These are phyloP conservation scores for Danionella dracula DNA, from an alignment of 2,797 vertebrate genomes.

Conservation along the genomic window DNA sequence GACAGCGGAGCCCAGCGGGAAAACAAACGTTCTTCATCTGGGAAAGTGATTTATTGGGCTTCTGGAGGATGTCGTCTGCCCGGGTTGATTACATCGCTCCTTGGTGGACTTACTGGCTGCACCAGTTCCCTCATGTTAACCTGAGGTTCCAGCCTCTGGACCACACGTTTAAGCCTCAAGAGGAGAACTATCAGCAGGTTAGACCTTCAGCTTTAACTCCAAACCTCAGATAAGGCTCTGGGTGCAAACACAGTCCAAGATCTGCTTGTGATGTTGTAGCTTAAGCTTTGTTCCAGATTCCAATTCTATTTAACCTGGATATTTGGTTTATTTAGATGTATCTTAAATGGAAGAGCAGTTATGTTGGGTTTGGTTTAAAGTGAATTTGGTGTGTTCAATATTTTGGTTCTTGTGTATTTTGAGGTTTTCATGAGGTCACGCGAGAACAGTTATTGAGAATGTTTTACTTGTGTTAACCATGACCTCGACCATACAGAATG, in stretches of 20 bases:
- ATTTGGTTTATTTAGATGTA: too few relatives aligned
- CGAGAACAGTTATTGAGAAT: too few relatives aligned
- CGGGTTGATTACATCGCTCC: conserved; percentile 79
- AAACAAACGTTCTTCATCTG: conserved; percentile 18
- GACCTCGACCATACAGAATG: too few relatives aligned
- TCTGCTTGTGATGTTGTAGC: too few relatives aligned
- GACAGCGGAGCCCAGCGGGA: conserved; percentile 39
- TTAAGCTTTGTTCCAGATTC: too few relatives aligned
- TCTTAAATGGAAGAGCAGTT: too few relatives aligned
- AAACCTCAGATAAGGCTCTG: background rate
- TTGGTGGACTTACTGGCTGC: conserved; percentile 90
- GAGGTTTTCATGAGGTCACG: too few relatives aligned
- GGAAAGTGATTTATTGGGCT: background rate
- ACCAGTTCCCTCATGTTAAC: conserved; percentile 80
- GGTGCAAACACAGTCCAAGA: background rate
- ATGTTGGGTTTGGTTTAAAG: too few relatives aligned
- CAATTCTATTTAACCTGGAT: too few relatives aligned
- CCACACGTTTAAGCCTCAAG: conserved; percentile 74
- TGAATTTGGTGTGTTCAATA: too few relatives aligned
- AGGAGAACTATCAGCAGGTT: conserved; percentile 86
- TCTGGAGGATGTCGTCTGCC: conserved; percentile 65
- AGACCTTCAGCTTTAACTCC: conserved; percentile 37
- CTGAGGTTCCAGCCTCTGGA: conserved; percentile 74
- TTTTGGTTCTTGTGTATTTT: too few relatives aligned
- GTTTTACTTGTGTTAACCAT: too few relatives aligned